Evolutionary conservation across 2,888 invertebrate genomes (phyloP).

Genomic region (Gandaritis pyraliata): DNA sequence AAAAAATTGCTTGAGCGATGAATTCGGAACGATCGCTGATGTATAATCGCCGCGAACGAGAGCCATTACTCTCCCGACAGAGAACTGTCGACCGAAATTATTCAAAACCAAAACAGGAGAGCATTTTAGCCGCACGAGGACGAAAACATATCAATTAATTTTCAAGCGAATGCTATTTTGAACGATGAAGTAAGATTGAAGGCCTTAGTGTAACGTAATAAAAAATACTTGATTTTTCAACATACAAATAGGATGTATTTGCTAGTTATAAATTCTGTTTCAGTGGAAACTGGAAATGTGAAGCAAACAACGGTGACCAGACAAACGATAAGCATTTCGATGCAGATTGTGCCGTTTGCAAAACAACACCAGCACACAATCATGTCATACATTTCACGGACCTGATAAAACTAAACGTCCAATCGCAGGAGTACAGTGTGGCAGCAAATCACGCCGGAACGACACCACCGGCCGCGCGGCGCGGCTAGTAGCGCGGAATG

Average conservation of each 20-base stretch:
- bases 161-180: conserved; percentile 16
- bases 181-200: neutral
- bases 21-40: conserved; percentile 55
- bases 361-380: conserved; percentile 18
- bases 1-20: conserved; percentile 58
- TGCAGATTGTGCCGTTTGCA: conserved; percentile 17
- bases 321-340: conserved; percentile 12
- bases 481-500: too few relatives aligned
- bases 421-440: conserved; percentile 18
- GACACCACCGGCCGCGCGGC: conserved; percentile 14
- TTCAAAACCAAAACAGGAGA: conserved; percentile 57
- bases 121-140: conserved; percentile 26
- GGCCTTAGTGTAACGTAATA: neutral
- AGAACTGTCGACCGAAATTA: conserved; percentile 57
- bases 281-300: neutral
- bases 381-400: conserved; percentile 15
- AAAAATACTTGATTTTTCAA: too few relatives aligned
- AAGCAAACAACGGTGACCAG: neutral
- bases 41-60: conserved; percentile 47
- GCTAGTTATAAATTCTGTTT: neutral
- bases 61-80: conserved; percentile 64
- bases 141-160: conserved; percentile 20
- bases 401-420: conserved; percentile 21
- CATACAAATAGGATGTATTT: neutral
- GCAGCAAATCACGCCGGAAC: conserved; percentile 21